phyloP scores from a whole-genome alignment of 2,797 vertebrate species.

The Lindbergichthys nudifrons region DNA sequence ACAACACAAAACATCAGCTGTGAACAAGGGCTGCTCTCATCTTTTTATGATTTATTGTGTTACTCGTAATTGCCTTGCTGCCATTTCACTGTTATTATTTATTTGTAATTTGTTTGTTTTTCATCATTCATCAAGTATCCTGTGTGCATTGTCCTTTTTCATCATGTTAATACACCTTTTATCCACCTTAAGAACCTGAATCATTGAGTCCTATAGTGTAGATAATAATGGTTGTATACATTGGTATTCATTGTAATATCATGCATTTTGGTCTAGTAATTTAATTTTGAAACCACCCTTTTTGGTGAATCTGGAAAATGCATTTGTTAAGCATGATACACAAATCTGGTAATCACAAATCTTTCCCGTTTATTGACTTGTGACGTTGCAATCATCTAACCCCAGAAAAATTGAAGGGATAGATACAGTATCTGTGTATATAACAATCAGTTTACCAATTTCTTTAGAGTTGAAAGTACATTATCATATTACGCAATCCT shows the following conservation, averaged over 20 bases:
- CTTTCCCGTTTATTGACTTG: not conserved
- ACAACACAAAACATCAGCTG: slow-evolving; percentile 18
- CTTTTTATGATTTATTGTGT: slow-evolving; percentile 6
- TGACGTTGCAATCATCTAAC: not conserved
- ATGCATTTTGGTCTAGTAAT: not conserved
- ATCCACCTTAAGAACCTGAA: too few relatives aligned
- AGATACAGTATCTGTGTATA: not conserved
- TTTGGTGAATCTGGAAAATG: not conserved
- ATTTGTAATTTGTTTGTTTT: slow-evolving; percentile 14
- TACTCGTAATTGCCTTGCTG: slow-evolving; percentile 15
- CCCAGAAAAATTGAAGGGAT: not conserved
- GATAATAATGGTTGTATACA: too few relatives aligned
- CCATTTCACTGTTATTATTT: slow-evolving; percentile 11
- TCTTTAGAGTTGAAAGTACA: not conserved
- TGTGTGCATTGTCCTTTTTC: not conserved
- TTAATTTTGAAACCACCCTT: not conserved
- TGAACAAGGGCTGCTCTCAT: not conserved
- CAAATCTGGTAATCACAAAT: not conserved
- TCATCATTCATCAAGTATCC: not conserved
- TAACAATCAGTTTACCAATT: not conserved
- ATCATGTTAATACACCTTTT: not conserved
- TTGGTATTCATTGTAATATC: not conserved
- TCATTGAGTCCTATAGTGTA: too few relatives aligned
- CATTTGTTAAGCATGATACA: not conserved
- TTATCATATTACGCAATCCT: slow-evolving; percentile 1